phyloP scores from a whole-genome alignment of 2,888 invertebrate species.

The Pseudoips prasinana region DNA sequence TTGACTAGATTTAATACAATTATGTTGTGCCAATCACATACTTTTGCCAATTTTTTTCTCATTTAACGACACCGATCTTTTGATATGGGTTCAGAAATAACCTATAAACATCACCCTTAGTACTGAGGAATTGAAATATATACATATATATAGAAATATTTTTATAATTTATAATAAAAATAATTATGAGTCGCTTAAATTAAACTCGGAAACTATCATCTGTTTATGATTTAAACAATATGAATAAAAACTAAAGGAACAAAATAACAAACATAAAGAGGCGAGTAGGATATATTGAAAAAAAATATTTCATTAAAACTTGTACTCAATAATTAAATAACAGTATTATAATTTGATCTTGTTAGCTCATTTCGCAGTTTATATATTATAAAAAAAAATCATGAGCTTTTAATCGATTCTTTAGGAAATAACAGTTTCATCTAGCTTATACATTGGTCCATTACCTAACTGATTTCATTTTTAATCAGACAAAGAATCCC shows the following conservation, averaged over 20 bases:
- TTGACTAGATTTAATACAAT: constrained; percentile 79
- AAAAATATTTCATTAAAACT: constrained; percentile 77
- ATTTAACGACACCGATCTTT: constrained; percentile 30
- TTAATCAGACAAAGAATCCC: constrained; percentile 43
- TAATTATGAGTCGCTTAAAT: constrained; percentile 59
- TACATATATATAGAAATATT: constrained; percentile 58
- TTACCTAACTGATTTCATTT: constrained; percentile 52
- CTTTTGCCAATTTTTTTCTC: constrained; percentile 53
- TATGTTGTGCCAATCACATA: constrained; percentile 63
- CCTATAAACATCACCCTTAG: constrained; percentile 55
- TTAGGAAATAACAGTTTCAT: constrained; percentile 60
- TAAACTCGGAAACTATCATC: constrained; percentile 56
- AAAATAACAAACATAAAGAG: constrained; percentile 79
- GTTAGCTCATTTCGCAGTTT: constrained; percentile 65
- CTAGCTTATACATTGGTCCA: constrained; percentile 71
- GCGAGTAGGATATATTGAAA: constrained; percentile 76
- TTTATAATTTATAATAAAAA: constrained; percentile 56
- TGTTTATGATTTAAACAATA: constrained; percentile 73
- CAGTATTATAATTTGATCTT: constrained; percentile 81
- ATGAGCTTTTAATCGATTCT: constrained; percentile 57
- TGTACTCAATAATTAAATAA: constrained; percentile 82
- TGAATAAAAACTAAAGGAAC: constrained; percentile 80
- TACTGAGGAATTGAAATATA: constrained; percentile 71
- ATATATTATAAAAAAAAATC: constrained; percentile 58
- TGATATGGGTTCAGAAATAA: constrained; percentile 43